These are phyloP conservation scores for Phortica magna DNA, from an alignment of 2,888 invertebrate genomes.

Conservation along the genomic window DNA sequence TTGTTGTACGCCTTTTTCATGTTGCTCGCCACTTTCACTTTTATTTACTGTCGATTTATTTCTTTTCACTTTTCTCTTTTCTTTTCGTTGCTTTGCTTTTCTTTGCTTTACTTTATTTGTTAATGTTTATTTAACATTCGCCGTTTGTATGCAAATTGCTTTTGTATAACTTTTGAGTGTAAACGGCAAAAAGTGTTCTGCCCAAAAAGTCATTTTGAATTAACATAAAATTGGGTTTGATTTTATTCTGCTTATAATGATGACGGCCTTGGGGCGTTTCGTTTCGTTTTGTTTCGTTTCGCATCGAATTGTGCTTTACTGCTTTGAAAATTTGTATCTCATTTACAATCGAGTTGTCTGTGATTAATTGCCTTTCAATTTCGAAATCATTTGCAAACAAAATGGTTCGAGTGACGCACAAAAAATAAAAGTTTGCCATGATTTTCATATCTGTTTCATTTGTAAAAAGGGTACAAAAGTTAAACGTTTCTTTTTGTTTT, in stretches of 20 bases:
- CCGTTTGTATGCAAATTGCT: conserved; percentile 42
- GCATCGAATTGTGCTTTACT: not conserved
- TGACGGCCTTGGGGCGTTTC: conserved; percentile 51
- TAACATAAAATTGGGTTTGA: conserved; percentile 36
- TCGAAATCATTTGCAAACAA: conserved; percentile 56
- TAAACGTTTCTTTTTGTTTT: conserved; percentile 54
- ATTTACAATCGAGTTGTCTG: conserved; percentile 65
- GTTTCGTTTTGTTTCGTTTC: conserved; percentile 37
- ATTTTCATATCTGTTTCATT: conserved; percentile 56
- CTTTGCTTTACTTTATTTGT: conserved; percentile 19
- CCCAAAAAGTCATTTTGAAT: conserved; percentile 31
- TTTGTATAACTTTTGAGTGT: conserved; percentile 15
- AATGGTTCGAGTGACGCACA: conserved; percentile 21
- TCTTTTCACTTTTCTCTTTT: conserved; percentile 28
- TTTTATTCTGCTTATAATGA: conserved; percentile 41
- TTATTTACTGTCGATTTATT: conserved; percentile 26
- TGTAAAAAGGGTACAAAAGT: conserved; percentile 57
- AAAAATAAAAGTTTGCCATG: conserved; percentile 38
- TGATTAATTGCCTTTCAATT: conserved; percentile 74
- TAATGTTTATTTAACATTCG: conserved; percentile 58
- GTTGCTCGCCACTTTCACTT: conserved; percentile 40
- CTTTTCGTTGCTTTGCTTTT: conserved; percentile 42
- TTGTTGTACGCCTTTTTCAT: conserved; percentile 60
- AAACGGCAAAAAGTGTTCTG: not conserved
- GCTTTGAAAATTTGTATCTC: conserved; percentile 62